phyloP scores from a whole-genome alignment of 2,113 vertebrate species.

The Hylia prasina region DNA sequence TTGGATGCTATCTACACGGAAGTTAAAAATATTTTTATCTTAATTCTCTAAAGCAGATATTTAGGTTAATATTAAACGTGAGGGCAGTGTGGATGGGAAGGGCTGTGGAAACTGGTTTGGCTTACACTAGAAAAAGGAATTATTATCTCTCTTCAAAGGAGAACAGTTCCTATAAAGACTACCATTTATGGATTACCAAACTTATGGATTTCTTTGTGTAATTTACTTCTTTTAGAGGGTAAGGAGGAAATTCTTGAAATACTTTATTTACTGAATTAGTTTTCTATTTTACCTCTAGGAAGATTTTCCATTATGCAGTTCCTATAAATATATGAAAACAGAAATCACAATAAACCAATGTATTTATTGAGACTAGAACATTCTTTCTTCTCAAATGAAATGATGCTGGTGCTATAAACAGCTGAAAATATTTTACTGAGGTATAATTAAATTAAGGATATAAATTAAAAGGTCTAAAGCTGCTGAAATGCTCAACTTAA shows the following conservation, averaged over 20 bases:
- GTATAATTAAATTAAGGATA: background rate
- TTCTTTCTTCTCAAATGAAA: constrained; percentile 10
- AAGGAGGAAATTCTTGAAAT: background rate
- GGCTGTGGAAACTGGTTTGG: background rate
- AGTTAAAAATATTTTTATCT: background rate
- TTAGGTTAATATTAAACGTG: background rate
- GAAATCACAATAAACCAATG: constrained; percentile 3
- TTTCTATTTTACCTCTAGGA: constrained; percentile 24
- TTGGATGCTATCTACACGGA: background rate
- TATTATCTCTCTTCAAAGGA: background rate
- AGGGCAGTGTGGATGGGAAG: background rate
- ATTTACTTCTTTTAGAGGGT: background rate
- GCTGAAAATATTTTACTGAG: background rate
- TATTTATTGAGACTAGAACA: background rate
- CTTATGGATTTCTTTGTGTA: background rate
- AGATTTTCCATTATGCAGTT: constrained; percentile 2
- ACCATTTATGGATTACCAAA: background rate
- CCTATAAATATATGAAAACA: constrained; percentile 8
- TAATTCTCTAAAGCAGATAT: background rate
- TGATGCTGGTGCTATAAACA: background rate
- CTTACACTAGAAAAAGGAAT: background rate
- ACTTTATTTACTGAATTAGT: background rate
- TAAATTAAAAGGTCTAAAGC: background rate
- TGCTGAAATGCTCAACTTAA: background rate
- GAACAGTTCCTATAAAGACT: background rate